Conservation (phyloP, 1,140 invertebrate genomes). For the Meloidogyne floridensis region DNA sequence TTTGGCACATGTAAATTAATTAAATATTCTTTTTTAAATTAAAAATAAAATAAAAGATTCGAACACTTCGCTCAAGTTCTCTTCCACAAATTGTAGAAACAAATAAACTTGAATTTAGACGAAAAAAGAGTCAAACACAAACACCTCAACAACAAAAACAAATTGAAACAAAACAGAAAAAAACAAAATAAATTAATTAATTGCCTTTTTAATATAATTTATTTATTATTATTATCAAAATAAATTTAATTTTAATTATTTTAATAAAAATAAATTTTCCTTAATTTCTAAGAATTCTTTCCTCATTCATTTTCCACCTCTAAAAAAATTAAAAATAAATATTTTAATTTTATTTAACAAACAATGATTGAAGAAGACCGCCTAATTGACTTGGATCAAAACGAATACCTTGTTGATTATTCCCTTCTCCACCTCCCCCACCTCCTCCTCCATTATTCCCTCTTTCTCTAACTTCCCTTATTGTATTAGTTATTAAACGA, state of each 20-base stretch:
- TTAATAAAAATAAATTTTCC: neutral
- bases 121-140: constrained; percentile 21
- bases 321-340: constrained; percentile 12
- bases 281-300: neutral
- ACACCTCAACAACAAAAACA: neutral
- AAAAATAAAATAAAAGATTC: constrained; percentile 42
- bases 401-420: constrained; percentile 8
- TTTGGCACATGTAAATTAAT: constrained; percentile 55
- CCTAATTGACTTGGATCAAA: constrained; percentile 45
- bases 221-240: neutral
- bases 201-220: neutral
- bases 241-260: neutral
- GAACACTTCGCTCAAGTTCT: constrained; percentile 54
- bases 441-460: neutral
- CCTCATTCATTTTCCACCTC: neutral
- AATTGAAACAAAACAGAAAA: neutral
- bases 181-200: neutral
- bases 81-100: constrained; percentile 56
- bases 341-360: constrained; percentile 18
- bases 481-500: constrained; percentile 51
- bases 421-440: no score
- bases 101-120: constrained; percentile 47
- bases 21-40: constrained; percentile 13
- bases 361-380: constrained; percentile 48
- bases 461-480: constrained; percentile 46